A percentile compares a stretch with the other conserved stretches of the same genome.
Evolutionary conservation across 2,797 vertebrate species (phyloP).

Genomic region (Thunnus albacares): DNA sequence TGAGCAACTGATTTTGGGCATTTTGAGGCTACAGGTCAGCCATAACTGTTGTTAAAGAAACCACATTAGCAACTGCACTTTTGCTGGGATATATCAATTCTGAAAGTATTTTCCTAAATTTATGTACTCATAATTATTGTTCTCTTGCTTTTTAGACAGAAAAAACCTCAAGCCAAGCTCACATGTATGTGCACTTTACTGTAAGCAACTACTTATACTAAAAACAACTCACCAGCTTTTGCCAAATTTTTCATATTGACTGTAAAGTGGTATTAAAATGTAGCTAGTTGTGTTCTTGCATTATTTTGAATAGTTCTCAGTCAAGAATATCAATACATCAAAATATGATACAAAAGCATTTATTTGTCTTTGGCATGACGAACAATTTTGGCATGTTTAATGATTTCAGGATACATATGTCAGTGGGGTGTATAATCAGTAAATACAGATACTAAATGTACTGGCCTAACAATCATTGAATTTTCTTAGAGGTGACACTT

Average conservation of each 20-base stretch:
- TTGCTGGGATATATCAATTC: not conserved
- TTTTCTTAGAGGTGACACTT: not conserved
- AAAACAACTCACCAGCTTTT: too few species aligned
- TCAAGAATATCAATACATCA: conserved; percentile 11
- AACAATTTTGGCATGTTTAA: conserved; percentile 43
- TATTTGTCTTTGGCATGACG: conserved; percentile 58
- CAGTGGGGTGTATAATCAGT: conserved; percentile 13
- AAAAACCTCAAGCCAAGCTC: not conserved
- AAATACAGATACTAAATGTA: conserved; percentile 1
- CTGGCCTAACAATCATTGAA: conserved; percentile 8
- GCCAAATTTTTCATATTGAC: not conserved
- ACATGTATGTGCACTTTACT: not conserved
- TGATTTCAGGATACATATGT: conserved; percentile 4
- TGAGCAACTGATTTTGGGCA: not conserved
- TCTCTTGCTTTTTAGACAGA: not conserved
- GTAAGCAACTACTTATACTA: too few species aligned
- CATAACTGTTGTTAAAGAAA: not conserved
- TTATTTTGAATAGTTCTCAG: not conserved
- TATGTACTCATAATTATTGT: not conserved
- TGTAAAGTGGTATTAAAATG: not conserved
- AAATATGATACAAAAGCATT: conserved; percentile 43
- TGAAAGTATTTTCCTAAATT: conserved; percentile 3
- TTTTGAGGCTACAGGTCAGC: conserved; percentile 15
- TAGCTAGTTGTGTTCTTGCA: not conserved
- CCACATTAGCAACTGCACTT: not conserved